Evolutionary conservation across 2,113 vertebrate species (phyloP).

Genomic region (Tachysurus fulvidraco): DNA sequence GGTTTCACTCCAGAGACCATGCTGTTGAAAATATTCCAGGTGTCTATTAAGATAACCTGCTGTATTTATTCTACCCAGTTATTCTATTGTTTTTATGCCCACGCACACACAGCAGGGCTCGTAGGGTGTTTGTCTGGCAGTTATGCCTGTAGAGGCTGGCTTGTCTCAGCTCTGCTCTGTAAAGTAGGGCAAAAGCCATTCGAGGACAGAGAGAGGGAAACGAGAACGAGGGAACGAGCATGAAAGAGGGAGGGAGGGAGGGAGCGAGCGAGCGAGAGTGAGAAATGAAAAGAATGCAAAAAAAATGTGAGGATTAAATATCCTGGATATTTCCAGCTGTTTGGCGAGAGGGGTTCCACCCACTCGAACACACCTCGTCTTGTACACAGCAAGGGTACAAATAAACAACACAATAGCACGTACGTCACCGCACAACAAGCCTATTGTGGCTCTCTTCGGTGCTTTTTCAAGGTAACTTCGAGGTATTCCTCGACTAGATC

Average conservation of each 20-base stretch:
- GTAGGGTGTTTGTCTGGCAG: slow-evolving; percentile 45
- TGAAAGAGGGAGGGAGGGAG: slow-evolving; percentile 28
- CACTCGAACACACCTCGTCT: slow-evolving; percentile 32
- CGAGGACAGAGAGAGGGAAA: slow-evolving; percentile 52
- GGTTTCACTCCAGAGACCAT: not conserved
- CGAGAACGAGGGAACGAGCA: slow-evolving; percentile 29
- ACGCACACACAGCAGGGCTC: slow-evolving; percentile 27
- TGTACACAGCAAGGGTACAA: slow-evolving; percentile 17
- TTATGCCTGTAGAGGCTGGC: slow-evolving; percentile 53
- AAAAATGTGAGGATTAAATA: slow-evolving; percentile 30
- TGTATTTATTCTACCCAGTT: slow-evolving; percentile 38
- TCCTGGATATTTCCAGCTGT: slow-evolving; percentile 25
- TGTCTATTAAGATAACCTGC: slow-evolving; percentile 27
- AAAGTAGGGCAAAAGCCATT: slow-evolving; percentile 61
- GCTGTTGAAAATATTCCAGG: slow-evolving; percentile 23
- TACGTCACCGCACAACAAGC: slow-evolving; percentile 9
- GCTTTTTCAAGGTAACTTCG: not conserved
- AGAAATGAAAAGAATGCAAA: slow-evolving; percentile 40
- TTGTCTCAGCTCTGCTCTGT: slow-evolving; percentile 48
- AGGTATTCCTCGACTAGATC: not conserved
- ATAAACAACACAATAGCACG: slow-evolving; percentile 15
- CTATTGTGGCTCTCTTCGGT: not conserved
- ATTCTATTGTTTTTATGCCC: slow-evolving; percentile 34
- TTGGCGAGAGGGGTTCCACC: slow-evolving; percentile 3
- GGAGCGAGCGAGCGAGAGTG: slow-evolving; percentile 10